Conservation (phyloP, 2,113 vertebrate species). For the Peromyscus polionotus region DNA sequence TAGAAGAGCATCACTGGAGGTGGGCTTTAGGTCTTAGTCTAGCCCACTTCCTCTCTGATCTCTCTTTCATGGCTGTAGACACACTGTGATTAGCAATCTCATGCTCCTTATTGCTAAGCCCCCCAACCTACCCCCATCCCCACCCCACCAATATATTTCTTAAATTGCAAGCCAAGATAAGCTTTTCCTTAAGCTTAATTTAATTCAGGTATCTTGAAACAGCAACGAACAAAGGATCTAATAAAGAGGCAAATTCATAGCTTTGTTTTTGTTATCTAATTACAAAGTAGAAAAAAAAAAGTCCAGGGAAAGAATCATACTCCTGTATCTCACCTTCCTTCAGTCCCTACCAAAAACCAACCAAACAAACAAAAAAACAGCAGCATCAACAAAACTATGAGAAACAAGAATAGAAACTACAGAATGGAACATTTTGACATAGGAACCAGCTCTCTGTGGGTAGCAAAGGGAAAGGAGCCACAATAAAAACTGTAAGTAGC, state of each 20-base stretch:
- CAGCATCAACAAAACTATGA: neutral
- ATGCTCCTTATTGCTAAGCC: neutral
- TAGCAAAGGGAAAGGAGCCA: neutral
- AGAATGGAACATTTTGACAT: neutral
- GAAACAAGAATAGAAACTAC: neutral
- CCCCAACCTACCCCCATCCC: no score
- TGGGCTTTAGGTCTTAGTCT: neutral
- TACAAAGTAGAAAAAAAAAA: slow-evolving; percentile 19
- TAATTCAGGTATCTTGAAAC: neutral
- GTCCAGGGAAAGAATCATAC: neutral
- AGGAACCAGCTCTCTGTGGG: neutral
- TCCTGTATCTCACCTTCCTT: neutral
- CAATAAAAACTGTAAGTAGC: neutral
- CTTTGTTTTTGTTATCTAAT: slow-evolving; percentile 47
- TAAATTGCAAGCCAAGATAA: neutral
- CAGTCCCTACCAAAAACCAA: no score
- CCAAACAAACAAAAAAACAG: neutral
- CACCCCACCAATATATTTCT: neutral
- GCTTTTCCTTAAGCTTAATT: neutral
- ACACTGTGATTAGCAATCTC: neutral
- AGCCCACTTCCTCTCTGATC: neutral
- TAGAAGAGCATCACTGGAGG: neutral
- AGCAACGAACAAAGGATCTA: neutral
- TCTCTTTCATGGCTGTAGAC: neutral
- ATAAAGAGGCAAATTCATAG: slow-evolving; percentile 8